phyloP scores from a whole-genome alignment of 2,888 invertebrate genomes.

The Apantesis nais region DNA sequence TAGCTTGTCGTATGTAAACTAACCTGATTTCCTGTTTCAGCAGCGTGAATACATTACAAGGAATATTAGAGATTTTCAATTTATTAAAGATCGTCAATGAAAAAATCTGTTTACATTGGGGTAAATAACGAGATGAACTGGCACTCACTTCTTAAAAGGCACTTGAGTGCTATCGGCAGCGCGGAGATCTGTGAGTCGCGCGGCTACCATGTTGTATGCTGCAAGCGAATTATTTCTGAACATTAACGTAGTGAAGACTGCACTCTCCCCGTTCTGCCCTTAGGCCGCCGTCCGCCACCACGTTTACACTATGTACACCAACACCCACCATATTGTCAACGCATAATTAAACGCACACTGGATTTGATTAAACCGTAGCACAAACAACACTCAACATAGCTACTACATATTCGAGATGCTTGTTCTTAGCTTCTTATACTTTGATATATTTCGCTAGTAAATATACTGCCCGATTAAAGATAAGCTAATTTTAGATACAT shows the following conservation, averaged over 20 bases:
- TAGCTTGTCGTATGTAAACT: constrained; percentile 44
- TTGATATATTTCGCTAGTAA: too few relatives aligned
- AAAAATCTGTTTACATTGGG: neutral
- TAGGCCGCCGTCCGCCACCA: constrained; percentile 51
- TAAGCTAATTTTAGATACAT: too few relatives aligned
- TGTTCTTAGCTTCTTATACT: neutral
- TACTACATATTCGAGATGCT: neutral
- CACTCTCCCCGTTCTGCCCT: constrained; percentile 48
- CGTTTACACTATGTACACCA: constrained; percentile 65
- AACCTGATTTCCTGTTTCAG: constrained; percentile 78
- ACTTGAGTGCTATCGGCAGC: constrained; percentile 98
- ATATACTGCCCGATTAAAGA: too few relatives aligned
- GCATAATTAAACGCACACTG: constrained; percentile 59
- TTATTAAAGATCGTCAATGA: neutral
- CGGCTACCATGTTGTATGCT: constrained; percentile 99
- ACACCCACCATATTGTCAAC: constrained; percentile 84
- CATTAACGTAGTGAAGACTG: constrained; percentile 78
- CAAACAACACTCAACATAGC: neutral
- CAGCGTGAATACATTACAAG: constrained; percentile 50
- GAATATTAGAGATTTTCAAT: constrained; percentile 21
- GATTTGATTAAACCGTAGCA: constrained; percentile 29
- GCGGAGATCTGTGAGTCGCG: constrained; percentile 97
- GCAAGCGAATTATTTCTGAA: constrained; percentile 91
- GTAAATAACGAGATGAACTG: too few relatives aligned
- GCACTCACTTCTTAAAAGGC: constrained; percentile 98